Percentiles rank a stretch among this genome's conserved stretches.
phyloP scores from a whole-genome alignment of 2,888 invertebrate genomes.

The Agrotis clavis region DNA sequence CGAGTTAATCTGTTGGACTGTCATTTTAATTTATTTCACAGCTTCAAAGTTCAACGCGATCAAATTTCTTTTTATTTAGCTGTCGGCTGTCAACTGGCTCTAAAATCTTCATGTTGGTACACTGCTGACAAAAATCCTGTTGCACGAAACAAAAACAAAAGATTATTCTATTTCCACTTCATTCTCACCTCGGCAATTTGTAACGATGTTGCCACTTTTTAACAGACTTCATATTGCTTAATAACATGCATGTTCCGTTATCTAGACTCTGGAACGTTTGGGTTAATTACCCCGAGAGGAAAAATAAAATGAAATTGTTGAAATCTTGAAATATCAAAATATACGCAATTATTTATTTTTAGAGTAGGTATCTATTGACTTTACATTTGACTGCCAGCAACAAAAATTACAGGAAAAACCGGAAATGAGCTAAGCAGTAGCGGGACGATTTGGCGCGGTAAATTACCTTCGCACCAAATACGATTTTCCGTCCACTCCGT shows the following conservation, averaged over 20 bases:
- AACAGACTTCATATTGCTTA: no score
- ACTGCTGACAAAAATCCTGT: slow-evolving; percentile 3
- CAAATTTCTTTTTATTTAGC: slow-evolving; percentile 85
- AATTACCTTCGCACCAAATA: slow-evolving; percentile 58
- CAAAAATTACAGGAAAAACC: slow-evolving; percentile 26
- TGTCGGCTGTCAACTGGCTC: slow-evolving; percentile 72
- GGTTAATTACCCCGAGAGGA: no score
- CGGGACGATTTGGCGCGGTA: slow-evolving; percentile 28
- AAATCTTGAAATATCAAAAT: not conserved
- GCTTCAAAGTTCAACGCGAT: slow-evolving; percentile 86
- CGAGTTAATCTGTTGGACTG: slow-evolving; percentile 90
- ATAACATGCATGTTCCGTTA: not conserved
- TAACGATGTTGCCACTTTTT: slow-evolving; percentile 3
- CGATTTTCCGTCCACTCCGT: slow-evolving; percentile 51
- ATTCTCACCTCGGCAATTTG: not conserved
- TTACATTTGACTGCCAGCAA: not conserved
- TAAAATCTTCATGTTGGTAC: slow-evolving; percentile 64
- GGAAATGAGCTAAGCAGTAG: slow-evolving; percentile 31
- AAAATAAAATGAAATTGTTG: no score
- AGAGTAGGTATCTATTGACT: no score
- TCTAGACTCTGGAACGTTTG: not conserved
- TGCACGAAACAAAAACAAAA: slow-evolving; percentile 21
- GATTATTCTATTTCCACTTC: not conserved
- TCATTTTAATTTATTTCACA: slow-evolving; percentile 91
- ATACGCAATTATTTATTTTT: not conserved